Evolutionary conservation across 1,140 invertebrate species (phyloP), one percentile per base, ranked within the genome.

Genomic region (Brachionus manjavacas): DNA sequence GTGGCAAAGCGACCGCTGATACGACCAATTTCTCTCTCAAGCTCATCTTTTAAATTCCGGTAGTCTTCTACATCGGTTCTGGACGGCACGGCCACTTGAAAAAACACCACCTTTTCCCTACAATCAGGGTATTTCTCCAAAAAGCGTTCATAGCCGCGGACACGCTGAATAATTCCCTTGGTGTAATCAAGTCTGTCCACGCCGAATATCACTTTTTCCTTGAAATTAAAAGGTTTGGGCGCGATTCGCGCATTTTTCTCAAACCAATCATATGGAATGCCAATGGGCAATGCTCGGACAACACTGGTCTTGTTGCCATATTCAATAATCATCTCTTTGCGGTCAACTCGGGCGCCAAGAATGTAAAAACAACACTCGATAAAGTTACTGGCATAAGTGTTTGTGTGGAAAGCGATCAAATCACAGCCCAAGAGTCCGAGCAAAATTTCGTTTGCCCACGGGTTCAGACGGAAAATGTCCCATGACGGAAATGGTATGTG

Each of bases 401-500:
- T 93, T 85, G 95, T 95, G 87, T 96, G 95, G 87, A 96, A 96
- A 41, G 94, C 95, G 46, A 96, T 94, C 92, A 96, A 93, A 88
- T 96, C 95, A 88, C 94, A 95, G 85, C 94, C 93, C 49, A 90
- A 85, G 79, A 89, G 87, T 70, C 95, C 95, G 88, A 95, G 94
- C 14, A 96, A 91, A 66, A 96, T 92, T 90, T 95, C 94, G 89
- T 96, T 94, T 66, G 94, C 94, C 94, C 95, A 95, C 3, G 95
- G 95, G 86, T 95, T 94, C 12, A 96, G 90, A 76, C 95, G 91
- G 89, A 95, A 95, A 76, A 96, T 95, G 86, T 96, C 95, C 94
- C 94, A 96, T 1, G 94, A 93, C 25, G 95, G 95, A 88, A 96
- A 96, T 0, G 95, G 95, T 88, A 96, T 96, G 88, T 96, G 95